Percentiles rank a stretch among this genome's conserved stretches.
Evolutionary conservation across 2,888 invertebrate species (phyloP).

Genomic region (Zelleria hepariella): DNA sequence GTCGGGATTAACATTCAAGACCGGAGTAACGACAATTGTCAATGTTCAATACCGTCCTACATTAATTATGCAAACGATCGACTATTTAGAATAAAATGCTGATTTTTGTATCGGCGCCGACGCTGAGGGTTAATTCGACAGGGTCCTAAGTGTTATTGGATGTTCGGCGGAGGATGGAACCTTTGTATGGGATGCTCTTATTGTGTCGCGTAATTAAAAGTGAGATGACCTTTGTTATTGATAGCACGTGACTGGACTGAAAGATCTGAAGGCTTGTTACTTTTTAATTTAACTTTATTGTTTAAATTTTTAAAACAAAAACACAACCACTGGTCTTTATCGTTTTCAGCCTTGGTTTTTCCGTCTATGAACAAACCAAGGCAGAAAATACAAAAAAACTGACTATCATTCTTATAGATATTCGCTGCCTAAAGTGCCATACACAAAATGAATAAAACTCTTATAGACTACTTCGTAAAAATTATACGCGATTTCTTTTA

Average conservation of each 20-base stretch:
- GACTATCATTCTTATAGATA: no score
- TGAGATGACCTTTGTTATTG: neutral
- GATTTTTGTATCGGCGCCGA: conserved; percentile 28
- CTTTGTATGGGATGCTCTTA: neutral
- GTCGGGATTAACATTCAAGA: conserved; percentile 4
- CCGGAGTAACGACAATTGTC: conserved; percentile 15
- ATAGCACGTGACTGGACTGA: neutral
- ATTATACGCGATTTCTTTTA: no score
- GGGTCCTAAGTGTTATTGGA: conserved; percentile 35
- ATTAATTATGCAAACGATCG: conserved; percentile 53
- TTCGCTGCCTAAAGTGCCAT: no score
- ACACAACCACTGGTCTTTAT: neutral
- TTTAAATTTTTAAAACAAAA: neutral
- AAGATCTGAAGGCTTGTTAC: neutral
- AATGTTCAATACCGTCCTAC: conserved; percentile 36
- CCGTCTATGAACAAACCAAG: neutral
- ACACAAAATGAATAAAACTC: no score
- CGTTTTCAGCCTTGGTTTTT: neutral
- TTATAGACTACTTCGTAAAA: no score
- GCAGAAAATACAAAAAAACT: neutral
- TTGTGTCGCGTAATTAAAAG: neutral
- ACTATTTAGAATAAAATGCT: conserved; percentile 24
- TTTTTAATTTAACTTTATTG: neutral
- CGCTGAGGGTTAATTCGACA: conserved; percentile 33
- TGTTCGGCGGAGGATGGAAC: conserved; percentile 15